Conservation (phyloP, 2,888 invertebrate genomes). For the Megaustenia siamemsis region DNA sequence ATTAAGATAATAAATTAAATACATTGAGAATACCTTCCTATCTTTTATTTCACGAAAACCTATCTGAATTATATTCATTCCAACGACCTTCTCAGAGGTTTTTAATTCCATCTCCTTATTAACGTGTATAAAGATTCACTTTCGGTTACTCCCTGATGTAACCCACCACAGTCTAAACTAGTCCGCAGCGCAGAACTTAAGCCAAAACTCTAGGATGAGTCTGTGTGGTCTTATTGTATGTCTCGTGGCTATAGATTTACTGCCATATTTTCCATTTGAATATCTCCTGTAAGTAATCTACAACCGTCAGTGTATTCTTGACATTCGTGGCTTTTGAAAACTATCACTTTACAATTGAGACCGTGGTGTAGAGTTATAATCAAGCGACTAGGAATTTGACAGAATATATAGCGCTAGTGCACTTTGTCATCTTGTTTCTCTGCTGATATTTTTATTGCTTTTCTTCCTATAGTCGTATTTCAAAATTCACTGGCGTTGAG, state of each 20-base stretch:
- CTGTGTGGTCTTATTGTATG: neutral
- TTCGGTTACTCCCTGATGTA: too few species aligned
- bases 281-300: neutral
- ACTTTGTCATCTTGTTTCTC: neutral
- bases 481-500: neutral
- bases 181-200: too few species aligned
- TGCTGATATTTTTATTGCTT: neutral
- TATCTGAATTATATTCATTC: too few species aligned
- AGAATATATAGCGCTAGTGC: neutral
- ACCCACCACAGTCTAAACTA: too few species aligned
- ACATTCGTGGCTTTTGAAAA: neutral
- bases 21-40: too few species aligned
- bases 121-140: too few species aligned
- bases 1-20: too few species aligned
- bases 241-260: neutral
- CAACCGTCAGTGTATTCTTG: neutral
- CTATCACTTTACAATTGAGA: neutral
- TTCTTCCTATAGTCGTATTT: neutral
- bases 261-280: neutral
- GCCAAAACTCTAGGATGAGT: too few species aligned
- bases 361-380: neutral
- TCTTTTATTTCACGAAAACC: too few species aligned
- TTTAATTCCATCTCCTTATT: too few species aligned
- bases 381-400: neutral
- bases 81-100: too few species aligned